phyloP scores from a whole-genome alignment of 1,140 invertebrate genomes.

The Zaprionus africanus region DNA sequence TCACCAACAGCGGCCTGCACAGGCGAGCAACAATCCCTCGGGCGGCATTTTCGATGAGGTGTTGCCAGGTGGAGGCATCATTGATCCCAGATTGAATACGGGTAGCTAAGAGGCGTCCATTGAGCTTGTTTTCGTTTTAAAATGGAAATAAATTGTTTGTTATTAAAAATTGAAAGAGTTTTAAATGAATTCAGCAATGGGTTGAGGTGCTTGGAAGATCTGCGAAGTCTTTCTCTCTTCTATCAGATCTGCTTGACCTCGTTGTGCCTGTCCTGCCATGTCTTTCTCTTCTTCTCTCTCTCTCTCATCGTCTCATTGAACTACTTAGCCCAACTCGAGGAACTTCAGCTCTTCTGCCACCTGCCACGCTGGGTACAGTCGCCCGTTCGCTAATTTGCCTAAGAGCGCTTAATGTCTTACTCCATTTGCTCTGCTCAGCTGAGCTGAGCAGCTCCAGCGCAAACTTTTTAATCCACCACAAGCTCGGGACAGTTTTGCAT shows the following conservation, averaged over 20 bases:
- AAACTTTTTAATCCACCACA: conserved; percentile 80
- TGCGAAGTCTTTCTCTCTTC: too few relatives aligned
- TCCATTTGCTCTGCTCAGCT: conserved; percentile 57
- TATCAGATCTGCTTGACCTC: too few relatives aligned
- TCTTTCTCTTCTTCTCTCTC: too few relatives aligned
- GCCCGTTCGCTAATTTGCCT: conserved; percentile 57
- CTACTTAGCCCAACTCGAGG: conserved; percentile 9
- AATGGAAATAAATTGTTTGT: conserved; percentile 23
- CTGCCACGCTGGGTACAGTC: conserved; percentile 37
- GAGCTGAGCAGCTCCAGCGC: conserved; percentile 30
- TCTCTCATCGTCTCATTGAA: background rate
- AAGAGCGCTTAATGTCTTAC: conserved; percentile 70
- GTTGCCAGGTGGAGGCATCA: conserved; percentile 41
- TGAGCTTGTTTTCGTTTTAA: background rate
- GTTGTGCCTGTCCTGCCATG: too few relatives aligned
- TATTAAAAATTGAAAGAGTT: background rate
- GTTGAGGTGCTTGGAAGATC: too few relatives aligned
- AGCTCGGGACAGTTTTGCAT: conserved; percentile 72
- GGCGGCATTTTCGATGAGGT: conserved; percentile 39
- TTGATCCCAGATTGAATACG: conserved; percentile 46
- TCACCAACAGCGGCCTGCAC: conserved; percentile 22
- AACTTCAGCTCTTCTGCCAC: background rate
- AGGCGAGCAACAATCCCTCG: conserved; percentile 20
- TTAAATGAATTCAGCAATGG: background rate
- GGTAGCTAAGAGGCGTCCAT: conserved; percentile 18